Evolutionary conservation across 2,113 vertebrate genomes (phyloP), one percentile per base, ranked within the genome.

Genomic region (Pangasianodon gigas): DNA sequence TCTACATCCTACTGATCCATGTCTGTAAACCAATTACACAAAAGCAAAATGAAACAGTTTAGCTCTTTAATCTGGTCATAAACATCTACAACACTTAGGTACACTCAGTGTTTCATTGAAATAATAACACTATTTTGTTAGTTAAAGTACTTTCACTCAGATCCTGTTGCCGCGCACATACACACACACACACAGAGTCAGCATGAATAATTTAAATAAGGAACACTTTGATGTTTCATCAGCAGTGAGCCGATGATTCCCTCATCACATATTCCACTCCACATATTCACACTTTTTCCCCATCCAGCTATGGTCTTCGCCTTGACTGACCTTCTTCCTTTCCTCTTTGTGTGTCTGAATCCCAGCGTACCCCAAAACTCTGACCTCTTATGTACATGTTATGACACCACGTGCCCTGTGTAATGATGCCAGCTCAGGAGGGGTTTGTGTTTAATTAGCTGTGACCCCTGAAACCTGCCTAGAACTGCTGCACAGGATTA

Each of bases 181-280:
- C 44, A 51, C 24, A 79, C 24, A 29, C 44, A 48, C 10, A 79
- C 44, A 48, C 7, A 51, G 71, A 69, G 82, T 56, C 75, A 51
- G 77, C 48, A 89, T 92, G 90, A 91, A 91, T 92, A 89, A 93
- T 94, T 94, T 88, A 94, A 91, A 81, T 7, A 52, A 87, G 3
- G 7, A 69, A 85, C 0, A 41, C 92, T 94, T 93, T 94, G 94
- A 95, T 91, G 93, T 92, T 94, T 84, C 60, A 79, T 91, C 81
- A 88, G 87, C 41, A 21, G 89, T 91, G 85, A 92, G 71, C 91
- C 86, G 90, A 87, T 77, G 91, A 89, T 88, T 90, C 90, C 79
- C 77, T 81, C 75, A 60, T 83, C 77, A 88, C 52, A 86, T 11
- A 65, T 89, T 88, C 74, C 65, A 79, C 37, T 37, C 37, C 37